Evolutionary conservation across 2,797 vertebrate genomes (phyloP), one percentile per base, ranked within the genome.

Genomic region (Arremon brunneinucha): DNA sequence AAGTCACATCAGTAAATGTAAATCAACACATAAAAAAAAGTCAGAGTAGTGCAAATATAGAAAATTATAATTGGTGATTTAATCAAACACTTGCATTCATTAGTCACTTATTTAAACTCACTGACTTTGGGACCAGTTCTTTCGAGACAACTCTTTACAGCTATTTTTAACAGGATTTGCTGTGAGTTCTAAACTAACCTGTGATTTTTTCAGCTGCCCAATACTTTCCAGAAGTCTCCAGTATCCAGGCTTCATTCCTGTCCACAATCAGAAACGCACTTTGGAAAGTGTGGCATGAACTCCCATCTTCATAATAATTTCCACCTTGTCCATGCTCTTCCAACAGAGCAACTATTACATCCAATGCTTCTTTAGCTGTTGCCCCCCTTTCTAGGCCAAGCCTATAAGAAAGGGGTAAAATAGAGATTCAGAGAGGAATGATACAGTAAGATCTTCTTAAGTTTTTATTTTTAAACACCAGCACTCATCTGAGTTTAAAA

Each of bases 151-250:
- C 26, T 46, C 30, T 75, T 87, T 46, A 37, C 30, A 87, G 53
- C 11, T 81, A 30, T 27, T 69, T 46, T 55, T 34, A 76, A 11
- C 12, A 24, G 32, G 21, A 39, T 34, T 85, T 87, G 17, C 28
- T 75, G 20, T 15, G 16, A 75, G 23, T n/a, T 8, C 18, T 32
- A 63, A 78, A 88, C 98, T 82, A 84, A 98, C 98, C 98, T 97
- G 98, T 97, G 80, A 98, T 94, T 95, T 95, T 98, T 96, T 98
- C 97, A 10, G 98, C 98, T 74, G 98, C 98, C 98, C 98, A 98
- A 60, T 98, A 98, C 91, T 98, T 98, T 39, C 98, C 98, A 49
- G 97, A 78, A 7, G 98, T 98, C 94, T 98, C 98, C 21, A 98
- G 89, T 56, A 98, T 75, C 98, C 98, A 98, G 79, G 98, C 98